phyloP scores from a whole-genome alignment of 2,888 invertebrate genomes.

The Eubasilissa splendida region DNA sequence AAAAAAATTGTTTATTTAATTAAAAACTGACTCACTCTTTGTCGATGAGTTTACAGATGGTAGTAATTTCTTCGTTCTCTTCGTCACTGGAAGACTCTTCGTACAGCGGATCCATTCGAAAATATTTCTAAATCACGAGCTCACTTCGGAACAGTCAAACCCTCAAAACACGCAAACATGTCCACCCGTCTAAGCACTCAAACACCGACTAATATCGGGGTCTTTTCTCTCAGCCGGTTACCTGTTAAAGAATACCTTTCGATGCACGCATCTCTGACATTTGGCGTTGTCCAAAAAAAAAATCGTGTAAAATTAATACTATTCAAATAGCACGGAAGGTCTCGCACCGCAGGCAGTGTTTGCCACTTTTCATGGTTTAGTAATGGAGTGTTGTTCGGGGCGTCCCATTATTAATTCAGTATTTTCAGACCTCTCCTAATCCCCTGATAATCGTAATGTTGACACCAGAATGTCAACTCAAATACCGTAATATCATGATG shows the following conservation, averaged over 20 bases:
- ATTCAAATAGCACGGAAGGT: too few relatives aligned
- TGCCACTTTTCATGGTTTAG: neutral
- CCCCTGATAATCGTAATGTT: neutral
- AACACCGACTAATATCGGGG: slow-evolving; percentile 9
- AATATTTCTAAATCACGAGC: neutral
- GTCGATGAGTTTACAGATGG: slow-evolving; percentile 42
- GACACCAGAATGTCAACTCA: too few relatives aligned
- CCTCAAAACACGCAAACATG: neutral
- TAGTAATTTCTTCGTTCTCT: slow-evolving; percentile 46
- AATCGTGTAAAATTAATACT: neutral
- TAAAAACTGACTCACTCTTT: slow-evolving; percentile 23
- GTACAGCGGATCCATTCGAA: slow-evolving; percentile 28
- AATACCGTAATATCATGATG: too few relatives aligned
- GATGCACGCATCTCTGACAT: slow-evolving; percentile 19
- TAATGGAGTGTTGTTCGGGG: neutral
- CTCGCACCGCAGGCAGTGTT: neutral
- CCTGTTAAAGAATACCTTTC: neutral
- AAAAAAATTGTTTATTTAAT: too few relatives aligned
- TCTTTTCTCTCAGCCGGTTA: neutral
- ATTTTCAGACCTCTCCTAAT: neutral
- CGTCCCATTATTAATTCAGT: neutral
- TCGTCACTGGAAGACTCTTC: slow-evolving; percentile 43
- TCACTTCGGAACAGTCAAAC: neutral
- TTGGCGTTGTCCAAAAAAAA: neutral
- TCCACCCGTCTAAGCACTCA: neutral